A percentile compares a stretch with the other conserved stretches of the same genome.
Conservation (phyloP, 2,113 vertebrate species). For the Hippocampus zosterae region DNA sequence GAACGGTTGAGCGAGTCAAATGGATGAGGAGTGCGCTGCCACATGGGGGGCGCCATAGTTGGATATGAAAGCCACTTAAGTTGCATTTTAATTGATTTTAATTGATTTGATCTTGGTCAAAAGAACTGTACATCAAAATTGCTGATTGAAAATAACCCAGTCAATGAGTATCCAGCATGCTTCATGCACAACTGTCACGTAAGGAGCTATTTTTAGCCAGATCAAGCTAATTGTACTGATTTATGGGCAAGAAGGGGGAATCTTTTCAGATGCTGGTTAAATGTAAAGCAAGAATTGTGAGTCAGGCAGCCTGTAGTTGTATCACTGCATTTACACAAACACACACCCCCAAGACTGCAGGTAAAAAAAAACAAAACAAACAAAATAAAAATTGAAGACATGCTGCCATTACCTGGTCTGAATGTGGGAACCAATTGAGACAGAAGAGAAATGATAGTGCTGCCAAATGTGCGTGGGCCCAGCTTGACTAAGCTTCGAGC, state of each 20-base stretch:
- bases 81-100: background rate
- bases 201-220: background rate
- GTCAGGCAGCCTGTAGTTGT: conserved; percentile 32
- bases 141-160: background rate
- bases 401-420: conserved; percentile 35
- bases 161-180: background rate
- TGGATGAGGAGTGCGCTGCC: background rate
- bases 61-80: background rate
- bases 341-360: background rate
- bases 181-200: background rate
- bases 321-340: conserved; percentile 10
- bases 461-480: background rate
- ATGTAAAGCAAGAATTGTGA: conserved; percentile 2
- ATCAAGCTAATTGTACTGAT: background rate
- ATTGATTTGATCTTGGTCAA: background rate
- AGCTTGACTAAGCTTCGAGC: background rate
- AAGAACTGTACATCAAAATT: background rate
- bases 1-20: background rate
- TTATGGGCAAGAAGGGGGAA: no score
- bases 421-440: conserved; percentile 1
- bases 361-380: background rate
- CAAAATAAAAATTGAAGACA: conserved; percentile 15
- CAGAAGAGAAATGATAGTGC: background rate
- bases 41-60: background rate
- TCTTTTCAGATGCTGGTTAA: no score